A percentile compares a stretch with the other conserved stretches of the same genome.
phyloP scores from a whole-genome alignment of 2,113 vertebrate species.

The Delphinus delphis region DNA sequence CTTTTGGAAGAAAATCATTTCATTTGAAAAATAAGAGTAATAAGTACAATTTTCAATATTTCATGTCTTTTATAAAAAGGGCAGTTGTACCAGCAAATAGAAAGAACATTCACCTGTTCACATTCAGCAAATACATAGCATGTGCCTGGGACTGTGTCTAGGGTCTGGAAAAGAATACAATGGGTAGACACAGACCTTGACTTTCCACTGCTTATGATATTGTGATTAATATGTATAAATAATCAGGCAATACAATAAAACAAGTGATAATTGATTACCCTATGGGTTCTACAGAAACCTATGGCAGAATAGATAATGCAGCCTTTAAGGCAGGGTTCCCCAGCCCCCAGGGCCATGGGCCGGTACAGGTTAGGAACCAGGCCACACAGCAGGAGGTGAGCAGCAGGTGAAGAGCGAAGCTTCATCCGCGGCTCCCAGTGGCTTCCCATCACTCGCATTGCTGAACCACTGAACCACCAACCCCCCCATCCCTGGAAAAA shows the following conservation, averaged over 20 bases:
- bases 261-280: background rate
- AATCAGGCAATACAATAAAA: background rate
- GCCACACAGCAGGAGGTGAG: too few relatives aligned
- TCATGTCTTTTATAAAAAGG: background rate
- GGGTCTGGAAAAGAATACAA: background rate
- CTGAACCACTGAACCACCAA: too few relatives aligned
- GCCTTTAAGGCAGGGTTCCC: too few relatives aligned
- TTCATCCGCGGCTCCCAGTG: too few relatives aligned
- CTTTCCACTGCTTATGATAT: background rate
- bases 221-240: background rate
- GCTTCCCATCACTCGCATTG: too few relatives aligned
- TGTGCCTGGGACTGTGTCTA: background rate
- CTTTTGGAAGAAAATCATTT: background rate
- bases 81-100: background rate
- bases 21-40: background rate
- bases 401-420: too few relatives aligned
- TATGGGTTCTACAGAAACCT: fast-evolving
- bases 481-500: too few relatives aligned
- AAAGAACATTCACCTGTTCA: background rate
- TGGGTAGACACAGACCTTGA: background rate
- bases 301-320: background rate
- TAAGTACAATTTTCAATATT: background rate
- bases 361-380: too few relatives aligned
- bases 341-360: too few relatives aligned
- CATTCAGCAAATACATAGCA: background rate